Conservation (phyloP, 2,113 vertebrate genomes). For the Tonatia bakeri region DNA sequence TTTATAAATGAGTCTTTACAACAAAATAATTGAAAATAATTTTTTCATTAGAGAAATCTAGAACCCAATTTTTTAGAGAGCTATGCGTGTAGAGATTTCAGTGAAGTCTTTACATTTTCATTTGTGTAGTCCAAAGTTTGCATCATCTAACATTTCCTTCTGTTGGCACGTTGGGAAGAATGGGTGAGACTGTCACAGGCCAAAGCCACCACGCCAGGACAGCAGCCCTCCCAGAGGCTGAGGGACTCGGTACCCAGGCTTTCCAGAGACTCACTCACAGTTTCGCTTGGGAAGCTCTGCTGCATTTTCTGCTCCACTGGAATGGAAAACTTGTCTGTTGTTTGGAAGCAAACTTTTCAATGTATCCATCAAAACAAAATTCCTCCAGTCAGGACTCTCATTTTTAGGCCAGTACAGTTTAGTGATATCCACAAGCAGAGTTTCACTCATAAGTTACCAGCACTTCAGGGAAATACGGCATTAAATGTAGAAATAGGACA, state of each 20-base stretch:
- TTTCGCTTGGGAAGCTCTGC: not conserved
- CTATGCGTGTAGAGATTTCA: not conserved
- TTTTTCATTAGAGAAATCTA: not conserved
- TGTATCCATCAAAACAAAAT: conserved; percentile 38
- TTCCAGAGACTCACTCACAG: not conserved
- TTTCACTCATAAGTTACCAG: not conserved
- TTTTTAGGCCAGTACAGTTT: not conserved
- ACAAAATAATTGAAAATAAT: not conserved
- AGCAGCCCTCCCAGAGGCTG: not conserved
- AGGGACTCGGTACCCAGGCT: not conserved
- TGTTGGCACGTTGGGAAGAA: not conserved
- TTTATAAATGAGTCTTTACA: not conserved
- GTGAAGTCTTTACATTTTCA: not conserved
- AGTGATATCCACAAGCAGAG: not conserved
- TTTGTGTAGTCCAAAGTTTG: not conserved
- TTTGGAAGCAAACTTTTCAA: conserved; percentile 2
- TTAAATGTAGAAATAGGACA: not conserved
- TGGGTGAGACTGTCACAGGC: not conserved
- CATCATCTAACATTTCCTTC: not conserved
- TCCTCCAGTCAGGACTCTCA: not conserved
- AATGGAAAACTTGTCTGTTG: not conserved
- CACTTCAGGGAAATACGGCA: not conserved
- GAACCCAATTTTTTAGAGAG: not conserved
- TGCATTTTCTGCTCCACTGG: not conserved
- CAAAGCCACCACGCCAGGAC: not conserved